These are phyloP conservation scores for Pseudonaja textilis DNA, from an alignment of 2,113 vertebrate genomes.

Conservation along the genomic window DNA sequence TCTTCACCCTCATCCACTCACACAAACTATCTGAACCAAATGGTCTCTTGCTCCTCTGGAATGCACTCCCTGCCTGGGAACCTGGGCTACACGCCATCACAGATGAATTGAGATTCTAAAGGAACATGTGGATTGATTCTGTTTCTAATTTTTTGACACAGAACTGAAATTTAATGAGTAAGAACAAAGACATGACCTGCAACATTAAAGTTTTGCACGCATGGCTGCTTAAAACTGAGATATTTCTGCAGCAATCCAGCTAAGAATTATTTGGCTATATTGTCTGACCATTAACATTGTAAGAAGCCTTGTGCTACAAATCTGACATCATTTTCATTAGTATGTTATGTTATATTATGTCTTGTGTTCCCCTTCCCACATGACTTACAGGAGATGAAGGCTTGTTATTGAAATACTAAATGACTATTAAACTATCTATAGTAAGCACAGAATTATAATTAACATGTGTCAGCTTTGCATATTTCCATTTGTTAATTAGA, in stretches of 20 bases:
- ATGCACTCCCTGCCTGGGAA: not conserved
- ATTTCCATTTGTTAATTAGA: constrained; percentile 5
- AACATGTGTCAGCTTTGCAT: not conserved
- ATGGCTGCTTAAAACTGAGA: not conserved
- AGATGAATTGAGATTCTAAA: not conserved
- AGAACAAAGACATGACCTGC: not conserved
- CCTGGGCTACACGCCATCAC: not conserved
- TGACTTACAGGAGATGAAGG: constrained; percentile 7
- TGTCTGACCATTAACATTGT: not conserved
- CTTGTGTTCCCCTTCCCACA: not conserved
- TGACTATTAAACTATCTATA: not conserved
- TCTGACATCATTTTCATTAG: not conserved
- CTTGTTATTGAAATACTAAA: constrained; percentile 8
- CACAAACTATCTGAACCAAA: not conserved
- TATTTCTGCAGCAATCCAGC: not conserved
- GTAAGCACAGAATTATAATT: constrained; percentile 5
- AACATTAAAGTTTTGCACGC: not conserved
- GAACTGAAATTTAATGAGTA: not conserved
- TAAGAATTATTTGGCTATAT: not conserved
- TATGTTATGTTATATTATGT: constrained; percentile 5
- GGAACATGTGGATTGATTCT: not conserved
- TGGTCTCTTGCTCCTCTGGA: not conserved
- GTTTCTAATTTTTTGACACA: not conserved
- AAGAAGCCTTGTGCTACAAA: not conserved
- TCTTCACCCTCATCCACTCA: not conserved